Evolutionary conservation across 2,888 invertebrate species (phyloP), one percentile per base, ranked within the genome.

Genomic region (Punctoribates punctum): DNA sequence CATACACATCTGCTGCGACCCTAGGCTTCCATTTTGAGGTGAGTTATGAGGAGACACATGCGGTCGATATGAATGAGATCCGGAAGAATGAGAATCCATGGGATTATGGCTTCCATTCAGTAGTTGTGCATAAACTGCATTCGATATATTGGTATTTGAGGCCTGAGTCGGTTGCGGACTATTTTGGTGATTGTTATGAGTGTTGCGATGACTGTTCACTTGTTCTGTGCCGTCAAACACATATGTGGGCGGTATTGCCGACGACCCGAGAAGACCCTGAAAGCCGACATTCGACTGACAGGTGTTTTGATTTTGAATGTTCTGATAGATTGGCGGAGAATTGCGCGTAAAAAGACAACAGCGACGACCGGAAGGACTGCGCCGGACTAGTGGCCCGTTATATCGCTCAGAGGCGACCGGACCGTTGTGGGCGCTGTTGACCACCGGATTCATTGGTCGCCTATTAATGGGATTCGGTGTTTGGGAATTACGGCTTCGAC

Each of bases 161-260:
- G 72, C 72, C 72, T 72, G 72, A 72, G 72, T 48, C 72, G 72
- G 72, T 72, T 72, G 72, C 8, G 48, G 72, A 72, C 72, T 72
- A 15, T 46, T 48, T 17, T 72, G 72, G 48, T 72, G 72, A 25
- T 48, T 72, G 11, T 34, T 9, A 67, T 67, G 65, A 67, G 38
- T 3, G 38, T 67, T 67, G n/a, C 38, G 46, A 46, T 72, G 72
- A 72, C 72, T 48, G 48, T 11, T 72, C 46, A 46, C 48, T 46
- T 46, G 46, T 72, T 72, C 72, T 9, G 48, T 27, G 48, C 72
- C 25, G 46, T 72, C 72, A n/a, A 72, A 42, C 23, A 38, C 11
- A 72, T 72, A 72, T 0, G 72, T 5, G 1, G 72, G 48, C 20
- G 72, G 46, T 48, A 72, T 27, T 13, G 48, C 2, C 2, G 72